Evolutionary conservation across 2,888 invertebrate species (phyloP).

Genomic region (Nephrotoma appendiculata): DNA sequence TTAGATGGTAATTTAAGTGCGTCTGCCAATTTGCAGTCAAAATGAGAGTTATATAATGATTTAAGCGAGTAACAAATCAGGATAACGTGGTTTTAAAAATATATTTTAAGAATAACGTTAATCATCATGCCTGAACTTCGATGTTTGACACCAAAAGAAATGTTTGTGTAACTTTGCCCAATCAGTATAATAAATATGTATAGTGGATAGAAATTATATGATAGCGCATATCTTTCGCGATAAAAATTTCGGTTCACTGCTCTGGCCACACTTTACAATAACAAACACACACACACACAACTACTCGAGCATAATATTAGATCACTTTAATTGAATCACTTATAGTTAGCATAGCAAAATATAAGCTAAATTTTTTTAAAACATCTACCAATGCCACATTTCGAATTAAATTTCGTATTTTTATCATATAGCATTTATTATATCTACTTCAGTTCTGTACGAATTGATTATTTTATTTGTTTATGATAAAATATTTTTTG

Average conservation of each 20-base stretch:
- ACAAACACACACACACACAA: not conserved
- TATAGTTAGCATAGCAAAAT: not conserved
- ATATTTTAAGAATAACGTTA: no score
- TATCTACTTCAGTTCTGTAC: no score
- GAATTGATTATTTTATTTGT: not conserved
- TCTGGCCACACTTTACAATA: not conserved
- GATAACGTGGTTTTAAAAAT: no score
- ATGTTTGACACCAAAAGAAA: no score
- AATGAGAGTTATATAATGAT: no score
- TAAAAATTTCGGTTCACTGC: not conserved
- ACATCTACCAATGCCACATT: not conserved
- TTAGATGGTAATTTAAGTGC: no score
- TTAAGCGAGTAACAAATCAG: no score
- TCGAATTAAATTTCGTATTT: not conserved
- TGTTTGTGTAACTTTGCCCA: no score
- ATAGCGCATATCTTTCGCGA: not conserved
- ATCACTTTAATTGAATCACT: not conserved
- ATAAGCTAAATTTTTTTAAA: not conserved
- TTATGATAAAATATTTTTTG: not conserved
- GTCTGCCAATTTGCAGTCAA: no score
- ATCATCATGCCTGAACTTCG: no score
- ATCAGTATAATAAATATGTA: no score
- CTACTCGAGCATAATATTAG: not conserved
- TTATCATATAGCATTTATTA: not conserved
- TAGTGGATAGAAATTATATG: not conserved